Evolutionary conservation across 2,113 vertebrate species (phyloP).

Genomic region (Melanerpes formicivorus): DNA sequence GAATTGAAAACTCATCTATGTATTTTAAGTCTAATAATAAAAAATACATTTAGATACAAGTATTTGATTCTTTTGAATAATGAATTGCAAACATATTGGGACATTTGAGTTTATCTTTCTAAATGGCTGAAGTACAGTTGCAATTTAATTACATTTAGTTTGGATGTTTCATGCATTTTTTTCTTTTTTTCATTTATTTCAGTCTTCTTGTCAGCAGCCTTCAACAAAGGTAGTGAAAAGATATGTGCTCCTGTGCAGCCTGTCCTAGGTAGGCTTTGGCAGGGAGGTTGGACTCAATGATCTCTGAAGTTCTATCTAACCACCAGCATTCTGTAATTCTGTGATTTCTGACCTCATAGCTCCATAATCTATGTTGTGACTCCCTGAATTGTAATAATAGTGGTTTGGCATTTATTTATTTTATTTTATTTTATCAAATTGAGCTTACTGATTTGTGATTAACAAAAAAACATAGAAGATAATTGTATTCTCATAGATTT

Average conservation of each 20-base stretch:
- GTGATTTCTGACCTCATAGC: not conserved
- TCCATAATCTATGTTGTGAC: not conserved
- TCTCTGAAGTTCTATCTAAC: no score
- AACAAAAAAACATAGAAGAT: slow-evolving; percentile 2
- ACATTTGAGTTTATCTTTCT: not conserved
- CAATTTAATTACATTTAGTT: not conserved
- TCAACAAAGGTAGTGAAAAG: not conserved
- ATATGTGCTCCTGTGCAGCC: not conserved
- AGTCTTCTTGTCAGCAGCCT: not conserved
- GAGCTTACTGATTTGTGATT: slow-evolving; percentile 18
- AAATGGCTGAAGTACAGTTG: not conserved
- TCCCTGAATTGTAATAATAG: not conserved
- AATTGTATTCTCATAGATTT: not conserved
- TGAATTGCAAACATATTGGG: not conserved
- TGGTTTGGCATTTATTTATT: not conserved
- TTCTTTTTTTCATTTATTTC: not conserved
- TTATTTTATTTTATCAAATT: not conserved
- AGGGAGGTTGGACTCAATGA: no score
- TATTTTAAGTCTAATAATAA: not conserved
- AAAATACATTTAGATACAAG: not conserved
- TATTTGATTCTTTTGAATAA: not conserved
- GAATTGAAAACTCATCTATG: not conserved
- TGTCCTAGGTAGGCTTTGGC: no score
- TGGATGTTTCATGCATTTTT: not conserved
- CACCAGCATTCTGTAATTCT: not conserved